These are phyloP conservation scores for Halcyon chelicuti DNA, from an alignment of 2,797 vertebrate species.

Conservation along the genomic window DNA sequence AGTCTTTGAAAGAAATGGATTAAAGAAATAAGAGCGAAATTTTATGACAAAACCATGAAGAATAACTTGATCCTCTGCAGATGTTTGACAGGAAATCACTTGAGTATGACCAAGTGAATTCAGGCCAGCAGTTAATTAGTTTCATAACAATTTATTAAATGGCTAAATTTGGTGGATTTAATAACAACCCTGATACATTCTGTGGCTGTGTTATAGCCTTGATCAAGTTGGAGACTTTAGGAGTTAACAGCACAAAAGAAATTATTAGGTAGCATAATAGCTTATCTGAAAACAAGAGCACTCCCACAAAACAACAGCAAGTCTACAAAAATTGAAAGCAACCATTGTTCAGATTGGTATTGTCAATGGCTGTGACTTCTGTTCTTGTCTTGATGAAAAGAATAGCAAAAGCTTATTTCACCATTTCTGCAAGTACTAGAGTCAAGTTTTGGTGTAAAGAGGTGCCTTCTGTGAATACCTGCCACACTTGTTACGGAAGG, in stretches of 20 bases:
- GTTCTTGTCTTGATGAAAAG: background rate
- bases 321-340: background rate
- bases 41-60: background rate
- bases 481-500: background rate
- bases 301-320: background rate
- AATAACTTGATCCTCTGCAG: conserved; percentile 30
- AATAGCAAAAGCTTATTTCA: background rate
- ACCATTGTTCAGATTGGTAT: background rate
- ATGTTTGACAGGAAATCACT: conserved; percentile 17
- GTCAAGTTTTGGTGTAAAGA: background rate
- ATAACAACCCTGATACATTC: background rate
- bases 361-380: background rate
- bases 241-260: background rate
- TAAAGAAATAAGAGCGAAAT: background rate
- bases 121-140: conserved; percentile 7
- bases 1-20: background rate
- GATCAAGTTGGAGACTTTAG: background rate
- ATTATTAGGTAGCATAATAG: background rate
- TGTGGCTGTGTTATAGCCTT: background rate
- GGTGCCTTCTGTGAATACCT: background rate
- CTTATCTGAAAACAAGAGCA: background rate
- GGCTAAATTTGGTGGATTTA: background rate
- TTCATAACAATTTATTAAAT: background rate
- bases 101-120: background rate
- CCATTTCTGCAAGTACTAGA: background rate